These are phyloP conservation scores for Pimpla rufipes DNA, from an alignment of 2,888 invertebrate genomes.

Conservation along the genomic window DNA sequence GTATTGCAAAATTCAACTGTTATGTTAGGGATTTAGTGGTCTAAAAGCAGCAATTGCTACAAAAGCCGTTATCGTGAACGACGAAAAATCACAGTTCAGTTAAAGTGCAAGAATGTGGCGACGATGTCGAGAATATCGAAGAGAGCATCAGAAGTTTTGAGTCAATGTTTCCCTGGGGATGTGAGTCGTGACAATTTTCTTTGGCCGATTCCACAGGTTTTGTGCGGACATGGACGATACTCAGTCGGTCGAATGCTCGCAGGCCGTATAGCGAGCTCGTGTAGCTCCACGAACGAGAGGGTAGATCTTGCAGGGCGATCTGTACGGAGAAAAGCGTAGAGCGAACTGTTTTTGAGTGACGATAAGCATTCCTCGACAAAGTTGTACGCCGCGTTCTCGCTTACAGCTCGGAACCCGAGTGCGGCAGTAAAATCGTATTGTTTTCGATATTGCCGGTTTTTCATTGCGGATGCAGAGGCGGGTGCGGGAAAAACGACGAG, in stretches of 20 bases:
- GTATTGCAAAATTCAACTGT: background rate
- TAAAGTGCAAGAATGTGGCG: background rate
- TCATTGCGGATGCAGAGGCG: background rate
- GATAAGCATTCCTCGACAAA: constrained; percentile 47
- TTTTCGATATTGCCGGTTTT: constrained; percentile 66
- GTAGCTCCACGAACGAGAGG: constrained; percentile 11
- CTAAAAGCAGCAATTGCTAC: background rate
- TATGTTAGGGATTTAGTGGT: background rate
- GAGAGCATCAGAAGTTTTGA: background rate
- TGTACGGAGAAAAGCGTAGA: constrained; percentile 8
- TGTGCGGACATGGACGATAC: background rate
- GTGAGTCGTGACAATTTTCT: background rate
- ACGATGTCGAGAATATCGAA: background rate
- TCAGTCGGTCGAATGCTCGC: background rate
- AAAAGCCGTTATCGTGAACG: background rate
- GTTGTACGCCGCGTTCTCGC: constrained; percentile 46
- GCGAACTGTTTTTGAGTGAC: constrained; percentile 44
- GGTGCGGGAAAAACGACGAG: background rate
- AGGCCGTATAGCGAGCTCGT: constrained; percentile 2
- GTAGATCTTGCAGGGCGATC: constrained; percentile 3
- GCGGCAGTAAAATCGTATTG: constrained; percentile 67
- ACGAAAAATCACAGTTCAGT: background rate
- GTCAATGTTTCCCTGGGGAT: background rate
- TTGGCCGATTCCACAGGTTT: background rate
- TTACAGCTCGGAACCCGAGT: constrained; percentile 27